Base-by-base conservation (phyloP, 2,113 vertebrate genomes). In the Noctilio leporinus region DNA sequence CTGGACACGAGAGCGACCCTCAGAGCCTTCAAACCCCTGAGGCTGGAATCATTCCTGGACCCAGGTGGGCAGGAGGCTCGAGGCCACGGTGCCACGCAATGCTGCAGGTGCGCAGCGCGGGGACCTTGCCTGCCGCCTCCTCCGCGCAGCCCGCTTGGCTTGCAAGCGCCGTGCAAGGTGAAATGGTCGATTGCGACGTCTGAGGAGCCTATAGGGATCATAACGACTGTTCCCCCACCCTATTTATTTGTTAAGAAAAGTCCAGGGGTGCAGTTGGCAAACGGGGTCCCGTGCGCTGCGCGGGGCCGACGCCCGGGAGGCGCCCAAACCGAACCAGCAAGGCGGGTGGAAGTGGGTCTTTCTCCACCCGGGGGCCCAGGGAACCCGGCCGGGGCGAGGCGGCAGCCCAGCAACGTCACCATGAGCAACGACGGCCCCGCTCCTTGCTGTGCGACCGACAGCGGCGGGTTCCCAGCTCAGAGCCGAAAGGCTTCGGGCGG, bases 261-360 rank as follows among this genome's bases (percentile, higher is more conserved):
- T 49, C 83, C 45, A 86, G 43, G 43, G 67, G 24, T 30, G 22
- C 12, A 47, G 43, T 81, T 4, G 28, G 14, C 20, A 67, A 65
- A 51, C 65, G 12, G 16, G 15, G 10, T 35, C 1, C 8, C 73
- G 4, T 35, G 33, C 26, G 28, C 64, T n/a, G 22, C 4, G 0
- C 33, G 49, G 38, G n/a, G 19, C 55, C 38, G 19, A 49, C 2
- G 11, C 14, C 28, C 16, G 7, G 57, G 16, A 84, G 45, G n/a
- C 53, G 28, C 51, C 14, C 4, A 1, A 30, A 28, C 0, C 30
- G n/a, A n/a, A n/a, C n/a, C n/a, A n/a, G n/a, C n/a, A n/a, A n/a
- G n/a, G n/a, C n/a, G n/a, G n/a, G n/a, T n/a, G n/a, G n/a, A n/a
- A n/a, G n/a, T n/a, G 53, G 22, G 22, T 55, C 24, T 70, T 51